Conservation (phyloP, 2,888 invertebrate genomes). For the Atethmia centrago region DNA sequence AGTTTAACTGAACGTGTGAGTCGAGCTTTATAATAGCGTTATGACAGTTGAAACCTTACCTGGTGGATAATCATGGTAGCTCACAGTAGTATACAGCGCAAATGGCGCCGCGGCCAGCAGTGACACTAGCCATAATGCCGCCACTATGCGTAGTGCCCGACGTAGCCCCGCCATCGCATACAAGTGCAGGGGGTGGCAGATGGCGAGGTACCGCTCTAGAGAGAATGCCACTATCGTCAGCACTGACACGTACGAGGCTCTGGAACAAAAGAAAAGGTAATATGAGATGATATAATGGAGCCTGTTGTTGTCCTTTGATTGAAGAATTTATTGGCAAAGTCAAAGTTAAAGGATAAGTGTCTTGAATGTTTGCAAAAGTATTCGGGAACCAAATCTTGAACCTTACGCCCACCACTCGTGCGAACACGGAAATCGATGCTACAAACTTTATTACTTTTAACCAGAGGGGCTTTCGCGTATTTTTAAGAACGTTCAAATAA, state of each 20-base stretch:
- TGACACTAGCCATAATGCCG: slow-evolving; percentile 94
- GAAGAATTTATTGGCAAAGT: background rate
- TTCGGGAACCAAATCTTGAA: background rate
- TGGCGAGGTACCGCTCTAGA: slow-evolving; percentile 96
- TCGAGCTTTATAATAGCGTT: too few species aligned
- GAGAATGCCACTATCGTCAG: slow-evolving; percentile 98
- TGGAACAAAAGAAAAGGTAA: slow-evolving; percentile 76
- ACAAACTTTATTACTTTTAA: too few species aligned
- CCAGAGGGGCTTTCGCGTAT: too few species aligned
- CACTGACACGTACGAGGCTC: slow-evolving; percentile 97
- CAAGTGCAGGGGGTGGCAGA: slow-evolving; percentile 96
- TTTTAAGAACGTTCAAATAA: too few species aligned
- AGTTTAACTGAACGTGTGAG: too few species aligned
- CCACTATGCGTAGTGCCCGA: slow-evolving; percentile 95
- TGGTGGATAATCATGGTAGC: slow-evolving; percentile 94
- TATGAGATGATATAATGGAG: too few species aligned
- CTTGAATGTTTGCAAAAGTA: background rate
- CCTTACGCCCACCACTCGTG: background rate
- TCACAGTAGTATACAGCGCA: slow-evolving; percentile 93
- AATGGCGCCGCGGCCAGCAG: slow-evolving; percentile 94
- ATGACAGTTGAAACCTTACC: slow-evolving; percentile 75
- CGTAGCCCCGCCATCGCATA: slow-evolving; percentile 96
- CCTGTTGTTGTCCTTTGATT: background rate
- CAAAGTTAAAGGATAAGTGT: too few species aligned
- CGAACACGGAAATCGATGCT: background rate